Evolutionary conservation across 2,113 vertebrate genomes (phyloP), one percentile per base, ranked within the genome.

Genomic region (Geothlypis trichas): DNA sequence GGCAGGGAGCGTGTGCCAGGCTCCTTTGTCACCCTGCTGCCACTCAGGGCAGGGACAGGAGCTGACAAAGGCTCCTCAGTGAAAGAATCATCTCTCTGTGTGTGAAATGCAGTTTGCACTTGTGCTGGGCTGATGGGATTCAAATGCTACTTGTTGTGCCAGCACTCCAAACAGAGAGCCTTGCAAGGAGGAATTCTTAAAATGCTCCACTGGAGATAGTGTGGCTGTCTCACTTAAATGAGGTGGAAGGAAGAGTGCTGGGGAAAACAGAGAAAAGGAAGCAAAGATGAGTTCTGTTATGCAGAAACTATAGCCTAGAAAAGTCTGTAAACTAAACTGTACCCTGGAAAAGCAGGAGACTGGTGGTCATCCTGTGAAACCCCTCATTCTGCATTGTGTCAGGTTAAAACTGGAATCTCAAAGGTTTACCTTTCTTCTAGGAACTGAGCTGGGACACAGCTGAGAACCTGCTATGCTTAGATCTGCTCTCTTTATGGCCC

Each of bases 1-100:
- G 97, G 97, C 97, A 95, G 74, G 87, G 93, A 95, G 95, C 7
- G 12, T 0, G 31, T 96, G 95, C 97, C 96, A 97, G 97, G 69
- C 96, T 76, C 87, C 96, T 98, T 97, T 97, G 96, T 98, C 90
- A 84, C 78, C 87, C 80, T 65, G 89, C 88, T 66, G 93, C 96
- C 51, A 42, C 95, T 95, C 93, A 94, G 85, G 95, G 90, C 89
- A 94, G 94, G 92, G 90, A 90, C 78, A 82, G 84, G 71, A 65
- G 85, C 12, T 13, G 35, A 89, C 91, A 93, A 89, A 80, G 37
- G 58, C 74, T 95, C 90, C 39, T 92, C 46, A 21, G 84, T 87
- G 95, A 87, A 84, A 94, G 93, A 96, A 92, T 93, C 44, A 90
- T 94, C 89, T 75, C 91, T 84, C 73, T 90, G 5, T 42, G 46